Evolutionary conservation across 1,140 invertebrate species (phyloP).

Genomic region (Ptiloglossa arizonensis): DNA sequence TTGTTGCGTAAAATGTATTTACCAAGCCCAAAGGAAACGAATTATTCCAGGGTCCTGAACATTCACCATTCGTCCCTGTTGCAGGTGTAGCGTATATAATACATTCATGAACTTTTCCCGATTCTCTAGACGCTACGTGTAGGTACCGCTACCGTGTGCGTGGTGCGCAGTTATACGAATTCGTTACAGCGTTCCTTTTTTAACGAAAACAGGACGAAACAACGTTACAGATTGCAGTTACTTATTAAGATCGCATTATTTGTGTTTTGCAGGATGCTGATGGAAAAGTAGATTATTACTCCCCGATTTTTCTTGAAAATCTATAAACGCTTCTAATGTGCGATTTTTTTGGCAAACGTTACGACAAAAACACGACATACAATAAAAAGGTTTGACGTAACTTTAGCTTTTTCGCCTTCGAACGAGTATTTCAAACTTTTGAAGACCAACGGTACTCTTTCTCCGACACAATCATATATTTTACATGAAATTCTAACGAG

Average conservation of each 20-base stretch:
- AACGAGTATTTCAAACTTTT: too few species aligned
- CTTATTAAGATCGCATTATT: constrained; percentile 26
- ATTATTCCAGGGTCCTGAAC: not conserved
- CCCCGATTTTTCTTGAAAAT: constrained; percentile 5
- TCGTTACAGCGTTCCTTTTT: not conserved
- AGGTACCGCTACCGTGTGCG: not conserved
- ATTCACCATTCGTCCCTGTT: not conserved
- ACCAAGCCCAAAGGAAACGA: too few species aligned
- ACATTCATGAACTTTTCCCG: constrained; percentile 26
- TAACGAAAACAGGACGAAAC: not conserved
- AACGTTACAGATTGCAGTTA: not conserved
- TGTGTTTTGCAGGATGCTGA: not conserved
- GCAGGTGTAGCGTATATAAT: constrained; percentile 9
- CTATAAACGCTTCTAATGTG: too few species aligned
- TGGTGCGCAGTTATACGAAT: constrained; percentile 3
- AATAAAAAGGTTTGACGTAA: too few species aligned
- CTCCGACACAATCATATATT: too few species aligned
- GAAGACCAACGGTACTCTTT: too few species aligned
- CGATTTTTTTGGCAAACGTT: too few species aligned
- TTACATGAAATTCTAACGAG: too few species aligned
- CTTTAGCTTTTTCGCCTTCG: too few species aligned
- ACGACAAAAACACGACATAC: too few species aligned
- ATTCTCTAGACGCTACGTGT: not conserved
- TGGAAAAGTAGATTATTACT: constrained; percentile 11
- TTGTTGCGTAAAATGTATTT: too few species aligned